These are phyloP conservation scores for Synchiropus splendidus DNA, from an alignment of 2,113 vertebrate species.

Conservation along the genomic window DNA sequence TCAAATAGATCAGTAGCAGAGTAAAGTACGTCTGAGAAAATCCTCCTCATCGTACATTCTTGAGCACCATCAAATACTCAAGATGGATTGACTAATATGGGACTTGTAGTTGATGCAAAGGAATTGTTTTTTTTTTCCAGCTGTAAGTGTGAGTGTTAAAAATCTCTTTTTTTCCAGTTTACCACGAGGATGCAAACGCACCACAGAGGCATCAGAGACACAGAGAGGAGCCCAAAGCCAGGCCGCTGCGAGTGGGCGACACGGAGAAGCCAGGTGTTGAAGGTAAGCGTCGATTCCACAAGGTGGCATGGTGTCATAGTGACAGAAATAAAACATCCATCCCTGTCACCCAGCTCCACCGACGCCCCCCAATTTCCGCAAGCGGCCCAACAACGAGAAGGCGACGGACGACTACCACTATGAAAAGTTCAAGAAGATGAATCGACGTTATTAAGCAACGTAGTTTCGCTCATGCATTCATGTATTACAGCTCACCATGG, in stretches of 20 bases:
- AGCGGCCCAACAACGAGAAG: constrained; percentile 91
- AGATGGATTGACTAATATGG: too few relatives aligned
- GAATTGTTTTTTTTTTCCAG: too few relatives aligned
- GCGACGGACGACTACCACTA: constrained; percentile 98
- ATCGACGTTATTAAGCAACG: constrained; percentile 76
- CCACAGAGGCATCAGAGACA: constrained; percentile 83
- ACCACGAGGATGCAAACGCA: constrained; percentile 86
- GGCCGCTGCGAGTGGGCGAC: constrained; percentile 87
- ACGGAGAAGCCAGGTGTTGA: constrained; percentile 91
- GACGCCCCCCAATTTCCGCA: constrained; percentile 81
- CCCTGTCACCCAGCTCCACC: constrained; percentile 37
- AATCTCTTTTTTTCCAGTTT: constrained; percentile 67
- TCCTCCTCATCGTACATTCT: background rate
- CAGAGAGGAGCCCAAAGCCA: constrained; percentile 87
- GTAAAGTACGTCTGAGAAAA: too few relatives aligned
- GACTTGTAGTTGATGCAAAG: too few relatives aligned
- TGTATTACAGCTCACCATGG: too few relatives aligned
- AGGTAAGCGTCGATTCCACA: constrained; percentile 65
- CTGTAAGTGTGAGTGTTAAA: too few relatives aligned
- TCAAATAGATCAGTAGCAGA: too few relatives aligned
- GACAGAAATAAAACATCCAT: background rate
- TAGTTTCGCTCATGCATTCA: background rate
- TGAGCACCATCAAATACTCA: too few relatives aligned
- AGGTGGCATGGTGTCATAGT: too few relatives aligned
- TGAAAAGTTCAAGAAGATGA: constrained; percentile 99